phyloP scores from a whole-genome alignment of 2,113 vertebrate genomes.

The Macrotis lagotis region DNA sequence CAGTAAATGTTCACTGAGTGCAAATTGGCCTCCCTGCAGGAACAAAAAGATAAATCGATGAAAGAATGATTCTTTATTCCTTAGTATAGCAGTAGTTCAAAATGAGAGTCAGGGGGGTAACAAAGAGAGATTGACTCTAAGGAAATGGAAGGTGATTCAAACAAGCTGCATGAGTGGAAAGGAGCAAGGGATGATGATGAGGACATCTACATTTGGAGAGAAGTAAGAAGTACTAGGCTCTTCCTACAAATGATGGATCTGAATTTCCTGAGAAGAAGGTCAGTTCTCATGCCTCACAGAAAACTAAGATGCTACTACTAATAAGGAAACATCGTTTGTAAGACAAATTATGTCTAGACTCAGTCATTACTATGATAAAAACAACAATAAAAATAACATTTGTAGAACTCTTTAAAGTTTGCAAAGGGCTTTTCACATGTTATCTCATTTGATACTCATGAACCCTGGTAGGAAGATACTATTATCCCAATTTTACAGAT shows the following conservation, averaged over 20 bases:
- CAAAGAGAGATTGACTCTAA: neutral
- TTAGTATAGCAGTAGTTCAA: neutral
- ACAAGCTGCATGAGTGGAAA: neutral
- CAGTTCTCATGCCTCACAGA: neutral
- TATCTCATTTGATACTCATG: neutral
- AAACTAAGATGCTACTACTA: neutral
- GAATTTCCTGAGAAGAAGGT: neutral
- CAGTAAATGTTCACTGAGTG: conserved; percentile 73
- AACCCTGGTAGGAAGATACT: neutral
- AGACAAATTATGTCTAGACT: neutral
- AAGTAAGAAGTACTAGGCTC: neutral
- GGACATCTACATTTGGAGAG: neutral
- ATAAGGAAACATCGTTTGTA: neutral
- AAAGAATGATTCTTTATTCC: neutral
- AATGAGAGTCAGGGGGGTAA: neutral
- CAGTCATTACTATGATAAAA: neutral
- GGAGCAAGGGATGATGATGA: neutral
- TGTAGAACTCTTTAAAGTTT: neutral
- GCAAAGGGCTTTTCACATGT: neutral
- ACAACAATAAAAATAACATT: neutral
- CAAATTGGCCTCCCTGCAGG: neutral
- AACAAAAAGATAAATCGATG: neutral
- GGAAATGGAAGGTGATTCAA: neutral
- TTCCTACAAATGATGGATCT: neutral
- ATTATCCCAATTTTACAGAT: neutral